Evolutionary conservation across 2,888 invertebrate species (phyloP).

Genomic region (Ganaspis brasiliensis): DNA sequence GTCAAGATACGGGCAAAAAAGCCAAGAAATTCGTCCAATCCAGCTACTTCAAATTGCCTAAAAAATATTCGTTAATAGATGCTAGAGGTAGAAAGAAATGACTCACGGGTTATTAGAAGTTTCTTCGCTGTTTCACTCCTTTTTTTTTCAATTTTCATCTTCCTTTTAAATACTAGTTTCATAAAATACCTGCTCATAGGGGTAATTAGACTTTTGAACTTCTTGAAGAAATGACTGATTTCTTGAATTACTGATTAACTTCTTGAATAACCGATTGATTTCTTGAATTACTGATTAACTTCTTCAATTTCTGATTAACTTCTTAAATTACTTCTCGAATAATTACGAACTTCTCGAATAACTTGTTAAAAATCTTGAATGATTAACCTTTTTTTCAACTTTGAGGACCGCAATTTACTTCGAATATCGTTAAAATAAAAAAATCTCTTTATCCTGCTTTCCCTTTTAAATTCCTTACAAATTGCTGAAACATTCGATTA

Average conservation of each 20-base stretch:
- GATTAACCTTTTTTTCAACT: not conserved
- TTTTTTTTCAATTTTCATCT: not conserved
- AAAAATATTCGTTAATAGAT: constrained; percentile 21
- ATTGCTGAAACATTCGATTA: constrained; percentile 20
- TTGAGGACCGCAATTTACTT: not conserved
- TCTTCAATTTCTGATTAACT: no score
- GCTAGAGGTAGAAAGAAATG: constrained; percentile 44
- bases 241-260: no score
- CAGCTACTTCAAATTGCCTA: not conserved
- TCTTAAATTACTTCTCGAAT: no score
- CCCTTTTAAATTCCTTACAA: not conserved
- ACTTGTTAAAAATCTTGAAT: not conserved
- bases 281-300: not conserved
- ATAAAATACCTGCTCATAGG: no score
- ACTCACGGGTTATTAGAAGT: not conserved
- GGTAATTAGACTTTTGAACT: no score
- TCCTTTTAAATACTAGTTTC: no score
- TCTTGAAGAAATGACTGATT: no score
- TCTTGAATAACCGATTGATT: not conserved
- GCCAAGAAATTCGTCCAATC: constrained; percentile 41
- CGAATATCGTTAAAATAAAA: no score
- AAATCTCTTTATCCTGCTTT: no score
- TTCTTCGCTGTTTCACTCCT: not conserved
- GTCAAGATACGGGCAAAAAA: constrained; percentile 57
- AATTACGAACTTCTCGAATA: no score